phyloP scores from a whole-genome alignment of 2,113 vertebrate species.

The Cavia porcellus region DNA sequence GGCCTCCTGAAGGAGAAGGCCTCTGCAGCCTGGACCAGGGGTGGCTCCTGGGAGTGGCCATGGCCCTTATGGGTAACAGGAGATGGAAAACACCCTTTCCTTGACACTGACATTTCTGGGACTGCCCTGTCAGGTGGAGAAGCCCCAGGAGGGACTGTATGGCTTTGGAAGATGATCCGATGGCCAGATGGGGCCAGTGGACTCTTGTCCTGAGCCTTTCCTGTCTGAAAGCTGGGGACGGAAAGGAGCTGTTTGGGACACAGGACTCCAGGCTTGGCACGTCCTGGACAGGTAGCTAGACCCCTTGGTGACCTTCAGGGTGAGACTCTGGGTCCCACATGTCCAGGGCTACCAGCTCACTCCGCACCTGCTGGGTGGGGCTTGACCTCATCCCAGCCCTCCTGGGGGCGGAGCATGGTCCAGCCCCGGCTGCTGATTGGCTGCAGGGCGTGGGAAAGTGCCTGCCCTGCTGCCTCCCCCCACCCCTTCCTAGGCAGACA shows the following conservation, averaged over 20 bases:
- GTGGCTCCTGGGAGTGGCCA: neutral
- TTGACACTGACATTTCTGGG: neutral
- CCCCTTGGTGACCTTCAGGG: neutral
- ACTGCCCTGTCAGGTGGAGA: neutral
- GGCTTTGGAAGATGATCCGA: neutral
- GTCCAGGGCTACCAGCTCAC: conserved; percentile 42
- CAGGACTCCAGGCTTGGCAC: neutral
- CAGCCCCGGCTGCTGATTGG: conserved; percentile 85
- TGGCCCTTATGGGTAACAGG: neutral
- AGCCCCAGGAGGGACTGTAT: neutral
- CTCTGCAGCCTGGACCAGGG: neutral
- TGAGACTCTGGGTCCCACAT: conserved; percentile 33
- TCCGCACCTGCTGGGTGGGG: conserved; percentile 85
- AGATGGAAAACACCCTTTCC: no score
- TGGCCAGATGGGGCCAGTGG: neutral
- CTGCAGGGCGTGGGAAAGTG: conserved; percentile 88
- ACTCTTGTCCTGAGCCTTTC: neutral
- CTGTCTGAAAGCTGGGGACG: no score
- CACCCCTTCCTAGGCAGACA: conserved; percentile 67
- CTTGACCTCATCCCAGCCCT: neutral
- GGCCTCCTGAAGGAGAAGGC: conserved; percentile 1
- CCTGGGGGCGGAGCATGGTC: conserved; percentile 83
- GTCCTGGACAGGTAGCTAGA: neutral
- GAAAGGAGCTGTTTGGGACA: no score
- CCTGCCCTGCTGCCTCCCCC: neutral